Evolutionary conservation across 2,797 vertebrate genomes (phyloP).

Genomic region (Tamandua tetradactyla): DNA sequence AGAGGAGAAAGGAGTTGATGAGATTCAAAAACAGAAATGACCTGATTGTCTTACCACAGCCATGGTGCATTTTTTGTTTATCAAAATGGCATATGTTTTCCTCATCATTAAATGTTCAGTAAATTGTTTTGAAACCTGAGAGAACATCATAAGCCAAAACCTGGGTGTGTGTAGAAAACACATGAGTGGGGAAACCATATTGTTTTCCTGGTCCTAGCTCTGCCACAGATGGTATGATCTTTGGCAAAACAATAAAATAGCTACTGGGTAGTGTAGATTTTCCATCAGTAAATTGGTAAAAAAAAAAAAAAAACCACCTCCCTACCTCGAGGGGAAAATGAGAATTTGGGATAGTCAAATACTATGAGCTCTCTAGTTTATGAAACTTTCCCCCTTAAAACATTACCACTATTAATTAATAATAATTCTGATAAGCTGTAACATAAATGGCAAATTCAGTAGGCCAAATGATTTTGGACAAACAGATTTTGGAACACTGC

Average conservation of each 20-base stretch:
- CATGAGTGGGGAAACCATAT: neutral
- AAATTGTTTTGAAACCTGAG: slow-evolving; percentile 35
- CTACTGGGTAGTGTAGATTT: neutral
- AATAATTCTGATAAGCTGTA: slow-evolving; percentile 17
- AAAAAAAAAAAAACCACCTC: neutral
- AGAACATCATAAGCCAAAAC: slow-evolving; percentile 13
- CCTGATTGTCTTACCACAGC: neutral
- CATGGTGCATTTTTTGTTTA: slow-evolving; percentile 31
- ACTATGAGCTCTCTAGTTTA: neutral
- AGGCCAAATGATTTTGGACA: neutral
- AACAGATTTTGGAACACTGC: neutral
- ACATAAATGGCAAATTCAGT: neutral
- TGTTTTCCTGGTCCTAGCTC: neutral
- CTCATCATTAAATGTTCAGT: slow-evolving; percentile 48
- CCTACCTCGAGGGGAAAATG: neutral
- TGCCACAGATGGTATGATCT: neutral
- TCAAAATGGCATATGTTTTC: slow-evolving; percentile 48
- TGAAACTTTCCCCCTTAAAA: slow-evolving; percentile 16
- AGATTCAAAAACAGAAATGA: slow-evolving; percentile 21
- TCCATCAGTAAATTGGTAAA: neutral
- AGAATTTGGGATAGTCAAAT: neutral
- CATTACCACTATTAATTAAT: neutral
- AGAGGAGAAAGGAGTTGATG: neutral
- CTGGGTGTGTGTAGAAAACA: neutral
- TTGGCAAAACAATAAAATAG: neutral